Percentiles rank a stretch among this genome's conserved stretches.
Evolutionary conservation across 2,888 invertebrate species (phyloP).

Genomic region (Amphipyra berbera): DNA sequence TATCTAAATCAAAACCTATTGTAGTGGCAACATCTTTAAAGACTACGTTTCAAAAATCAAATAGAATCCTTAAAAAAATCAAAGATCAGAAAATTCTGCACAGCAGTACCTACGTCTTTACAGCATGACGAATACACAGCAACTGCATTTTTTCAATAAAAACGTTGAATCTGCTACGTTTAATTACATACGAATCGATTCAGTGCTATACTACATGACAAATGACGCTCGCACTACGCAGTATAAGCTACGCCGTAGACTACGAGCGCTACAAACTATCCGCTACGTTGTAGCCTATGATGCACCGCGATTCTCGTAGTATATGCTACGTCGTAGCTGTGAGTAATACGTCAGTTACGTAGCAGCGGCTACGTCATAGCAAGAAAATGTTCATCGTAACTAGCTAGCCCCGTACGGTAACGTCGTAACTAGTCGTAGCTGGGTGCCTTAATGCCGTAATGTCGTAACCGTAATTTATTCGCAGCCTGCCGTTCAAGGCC

Average conservation of each 20-base stretch:
- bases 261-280: background rate
- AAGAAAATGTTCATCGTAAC: constrained; percentile 11
- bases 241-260: constrained; percentile 6
- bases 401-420: constrained; percentile 1
- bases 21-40: too few species aligned
- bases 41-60: too few species aligned
- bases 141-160: background rate
- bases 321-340: constrained; percentile 2
- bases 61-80: too few species aligned
- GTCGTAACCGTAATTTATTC: constrained; percentile 17
- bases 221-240: too few species aligned
- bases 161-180: background rate
- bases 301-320: background rate
- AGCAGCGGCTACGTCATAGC: background rate
- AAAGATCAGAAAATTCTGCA: too few species aligned
- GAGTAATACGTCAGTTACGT: background rate
- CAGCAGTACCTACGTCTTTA: too few species aligned
- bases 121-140: too few species aligned
- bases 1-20: background rate
- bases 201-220: background rate
- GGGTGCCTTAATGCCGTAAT: constrained; percentile 8
- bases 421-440: constrained; percentile 12
- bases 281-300: too few species aligned
- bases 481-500: constrained; percentile 1
- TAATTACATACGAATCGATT: too few species aligned